Conservation (phyloP, 2,888 invertebrate species). For the Altica lythri region DNA sequence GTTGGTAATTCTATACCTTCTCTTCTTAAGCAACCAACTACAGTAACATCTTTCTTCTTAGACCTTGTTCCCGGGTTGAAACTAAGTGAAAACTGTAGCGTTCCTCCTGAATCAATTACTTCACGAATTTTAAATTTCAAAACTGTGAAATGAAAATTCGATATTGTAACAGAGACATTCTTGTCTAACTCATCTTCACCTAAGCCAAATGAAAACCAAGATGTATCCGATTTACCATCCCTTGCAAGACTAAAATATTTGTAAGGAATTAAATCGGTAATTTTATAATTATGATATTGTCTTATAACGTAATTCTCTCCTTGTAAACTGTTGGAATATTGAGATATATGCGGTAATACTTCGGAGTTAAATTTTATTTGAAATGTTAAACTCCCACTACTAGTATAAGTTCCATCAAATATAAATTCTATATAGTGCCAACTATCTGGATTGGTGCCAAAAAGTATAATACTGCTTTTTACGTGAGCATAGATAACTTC, state of each 20-base stretch:
- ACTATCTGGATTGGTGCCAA: constrained; percentile 62
- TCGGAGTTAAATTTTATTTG: constrained; percentile 27
- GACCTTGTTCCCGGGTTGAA: constrained; percentile 64
- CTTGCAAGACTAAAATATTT: constrained; percentile 56
- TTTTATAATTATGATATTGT: constrained; percentile 31
- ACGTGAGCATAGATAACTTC: constrained; percentile 29
- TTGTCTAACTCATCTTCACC: constrained; percentile 64
- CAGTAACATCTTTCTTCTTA: constrained; percentile 56
- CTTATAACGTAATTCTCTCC: constrained; percentile 30
- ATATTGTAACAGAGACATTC: constrained; percentile 70
- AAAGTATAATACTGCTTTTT: constrained; percentile 47
- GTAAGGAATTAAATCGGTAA: constrained; percentile 43
- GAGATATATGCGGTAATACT: constrained; percentile 14
- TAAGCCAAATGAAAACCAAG: constrained; percentile 76
- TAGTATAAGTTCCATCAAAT: constrained; percentile 36
- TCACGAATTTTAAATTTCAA: constrained; percentile 73
- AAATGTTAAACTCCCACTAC: constrained; percentile 26
- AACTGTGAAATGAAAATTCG: constrained; percentile 66
- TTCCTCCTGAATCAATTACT: constrained; percentile 80
- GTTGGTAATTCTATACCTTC: constrained; percentile 65
- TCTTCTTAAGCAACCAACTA: constrained; percentile 67
- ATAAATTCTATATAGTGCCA: constrained; percentile 65
- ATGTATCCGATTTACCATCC: constrained; percentile 74
- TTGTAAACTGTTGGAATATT: constrained; percentile 23
- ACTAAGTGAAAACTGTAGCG: constrained; percentile 72